Conservation (phyloP, 92 coral and sea anemone species). For the Porites lobata region DNA sequence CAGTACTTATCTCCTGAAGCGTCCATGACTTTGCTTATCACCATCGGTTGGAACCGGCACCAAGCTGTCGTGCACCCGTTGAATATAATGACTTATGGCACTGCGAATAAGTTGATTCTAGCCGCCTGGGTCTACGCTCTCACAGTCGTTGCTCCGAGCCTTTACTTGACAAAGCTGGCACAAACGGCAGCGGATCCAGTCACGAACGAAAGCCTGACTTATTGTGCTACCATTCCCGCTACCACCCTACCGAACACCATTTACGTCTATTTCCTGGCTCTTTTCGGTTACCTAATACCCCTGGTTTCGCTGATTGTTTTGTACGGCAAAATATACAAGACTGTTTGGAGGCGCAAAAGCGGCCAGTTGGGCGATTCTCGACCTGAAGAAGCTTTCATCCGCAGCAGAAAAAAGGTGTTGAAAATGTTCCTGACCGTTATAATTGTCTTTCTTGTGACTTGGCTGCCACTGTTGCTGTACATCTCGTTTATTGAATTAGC, state of each 20-base stretch:
- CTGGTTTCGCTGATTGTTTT: constrained; percentile 69
- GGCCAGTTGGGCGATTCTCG: constrained; percentile 57
- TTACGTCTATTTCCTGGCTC: constrained; percentile 71
- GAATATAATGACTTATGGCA: constrained; percentile 76
- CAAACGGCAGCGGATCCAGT: constrained; percentile 14
- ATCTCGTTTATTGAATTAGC: constrained; percentile 76
- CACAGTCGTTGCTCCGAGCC: constrained; percentile 71
- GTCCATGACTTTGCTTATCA: constrained; percentile 86
- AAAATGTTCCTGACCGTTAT: constrained; percentile 91
- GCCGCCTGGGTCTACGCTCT: constrained; percentile 87
- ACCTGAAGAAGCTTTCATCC: constrained; percentile 62
- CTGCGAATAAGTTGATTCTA: constrained; percentile 78
- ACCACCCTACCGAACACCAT: constrained; percentile 52
- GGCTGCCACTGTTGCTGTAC: constrained; percentile 84
- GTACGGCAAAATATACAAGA: constrained; percentile 76
- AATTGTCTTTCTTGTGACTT: constrained; percentile 78
- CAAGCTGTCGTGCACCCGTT: constrained; percentile 89
- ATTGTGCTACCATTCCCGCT: constrained; percentile 86
- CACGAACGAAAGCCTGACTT: constrained; percentile 57
- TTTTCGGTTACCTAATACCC: constrained; percentile 81
- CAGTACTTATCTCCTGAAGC: constrained; percentile 90
- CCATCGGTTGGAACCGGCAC: constrained; percentile 87
- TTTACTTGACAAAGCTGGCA: constrained; percentile 68
- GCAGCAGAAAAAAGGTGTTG: constrained; percentile 82
- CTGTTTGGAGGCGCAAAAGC: constrained; percentile 72